Evolutionary conservation across 2,113 vertebrate species (phyloP), one percentile per base, ranked within the genome.

Genomic region (Oryzias javanicus): DNA sequence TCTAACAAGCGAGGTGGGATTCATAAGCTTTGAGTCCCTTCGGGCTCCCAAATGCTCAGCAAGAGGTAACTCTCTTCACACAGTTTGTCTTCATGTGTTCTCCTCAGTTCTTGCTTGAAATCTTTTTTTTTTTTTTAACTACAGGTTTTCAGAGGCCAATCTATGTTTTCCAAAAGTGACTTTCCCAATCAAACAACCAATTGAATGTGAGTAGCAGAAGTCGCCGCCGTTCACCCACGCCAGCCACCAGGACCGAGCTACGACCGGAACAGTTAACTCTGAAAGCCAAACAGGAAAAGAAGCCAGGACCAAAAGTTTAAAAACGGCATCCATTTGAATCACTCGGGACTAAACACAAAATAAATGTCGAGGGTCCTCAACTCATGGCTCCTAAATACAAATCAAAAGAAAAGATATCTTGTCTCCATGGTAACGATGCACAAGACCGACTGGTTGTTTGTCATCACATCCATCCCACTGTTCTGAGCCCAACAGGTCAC

Each of bases 141-240:
- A n/a, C 76, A 95, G 94, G 94, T 78, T 95, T 95, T 85, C 93
- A 94, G 80, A 92, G 94, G 79, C 92, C 94, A 51, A 87, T 95
- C 53, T 95, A 93, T 80, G 81, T 94, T 72, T 94, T 92, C 86
- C 90, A 92, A 89, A 95, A 95, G 88, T 92, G 90, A 86, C 84
- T 75, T 10, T 67, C 47, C 58, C 63, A 76, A 78, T 83, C 84
- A 76, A 80, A 67, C 65, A 72, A 27, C 58, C 67, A 20, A 22
- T 42, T 69, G 86, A 78, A 79, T 80, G 83, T 83, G 83, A 85
- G 78, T 64, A 74, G 63, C 64, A 55, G 49, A 24, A 63, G 59
- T 53, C 62, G 18, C 68, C 70, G 61, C 40, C 64, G 44, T 25
- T 57, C 64, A 42, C 29, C 49, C 52, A 55, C 64, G 41, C 49